Conservation (phyloP, 1,140 invertebrate genomes). For the Pomacea maculata region DNA sequence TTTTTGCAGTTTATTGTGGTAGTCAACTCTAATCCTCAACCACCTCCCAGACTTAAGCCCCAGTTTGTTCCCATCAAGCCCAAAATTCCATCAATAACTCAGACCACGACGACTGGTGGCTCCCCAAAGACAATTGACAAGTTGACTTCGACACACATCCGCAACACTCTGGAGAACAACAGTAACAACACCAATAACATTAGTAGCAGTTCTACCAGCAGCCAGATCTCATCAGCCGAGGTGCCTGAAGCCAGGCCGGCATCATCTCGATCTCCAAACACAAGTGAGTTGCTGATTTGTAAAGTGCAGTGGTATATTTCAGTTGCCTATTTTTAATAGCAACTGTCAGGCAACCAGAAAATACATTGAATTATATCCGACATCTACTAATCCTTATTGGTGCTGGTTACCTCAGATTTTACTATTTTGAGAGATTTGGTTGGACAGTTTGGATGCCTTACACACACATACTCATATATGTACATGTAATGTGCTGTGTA, state of each 20-base stretch:
- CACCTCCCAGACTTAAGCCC: neutral
- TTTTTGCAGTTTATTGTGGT: conserved; percentile 9
- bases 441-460: too few relatives aligned
- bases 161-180: neutral
- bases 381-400: too few relatives aligned
- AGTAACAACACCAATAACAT: neutral
- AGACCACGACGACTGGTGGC: neutral
- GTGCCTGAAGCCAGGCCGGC: neutral
- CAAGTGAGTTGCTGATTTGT: too few relatives aligned
- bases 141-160: neutral
- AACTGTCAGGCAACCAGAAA: too few relatives aligned
- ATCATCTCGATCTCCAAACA: neutral
- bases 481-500: neutral
- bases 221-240: neutral
- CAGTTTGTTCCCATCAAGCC: neutral
- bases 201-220: neutral
- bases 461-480: neutral
- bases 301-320: too few relatives aligned
- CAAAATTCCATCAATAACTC: neutral
- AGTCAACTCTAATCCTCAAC: neutral
- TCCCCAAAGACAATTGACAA: neutral
- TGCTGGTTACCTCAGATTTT: too few relatives aligned
- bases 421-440: too few relatives aligned
- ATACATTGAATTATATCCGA: too few relatives aligned
- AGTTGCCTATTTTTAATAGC: too few relatives aligned